Conservation (phyloP, 1,140 invertebrate species). For the Archegozetes longisetosus region DNA sequence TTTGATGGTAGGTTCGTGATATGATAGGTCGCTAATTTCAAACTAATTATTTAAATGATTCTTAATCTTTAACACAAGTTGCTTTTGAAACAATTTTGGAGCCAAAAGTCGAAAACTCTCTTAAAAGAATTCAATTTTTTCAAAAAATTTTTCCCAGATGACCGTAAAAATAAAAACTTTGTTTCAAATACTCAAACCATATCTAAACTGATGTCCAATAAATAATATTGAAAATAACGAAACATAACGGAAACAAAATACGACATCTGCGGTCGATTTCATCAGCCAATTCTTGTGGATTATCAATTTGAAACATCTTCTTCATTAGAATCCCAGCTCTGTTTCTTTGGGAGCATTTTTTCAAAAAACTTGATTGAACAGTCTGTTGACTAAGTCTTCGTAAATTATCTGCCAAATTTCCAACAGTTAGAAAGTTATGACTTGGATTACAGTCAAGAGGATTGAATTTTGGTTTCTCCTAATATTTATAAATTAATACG, state of each 20-base stretch:
- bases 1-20: too few relatives aligned
- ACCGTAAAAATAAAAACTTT: background rate
- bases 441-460: background rate
- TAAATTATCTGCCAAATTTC: background rate
- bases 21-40: too few relatives aligned
- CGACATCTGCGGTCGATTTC: slow-evolving; percentile 18
- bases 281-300: slow-evolving; percentile 15
- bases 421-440: too few relatives aligned
- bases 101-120: too few relatives aligned
- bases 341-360: too few relatives aligned
- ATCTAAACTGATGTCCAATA: slow-evolving; percentile 13
- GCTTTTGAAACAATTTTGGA: too few relatives aligned
- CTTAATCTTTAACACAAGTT: too few relatives aligned
- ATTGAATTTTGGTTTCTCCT: background rate
- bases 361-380: too few relatives aligned
- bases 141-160: background rate
- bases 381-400: background rate
- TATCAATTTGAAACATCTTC: background rate
- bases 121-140: too few relatives aligned
- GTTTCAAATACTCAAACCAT: background rate
- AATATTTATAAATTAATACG: too few relatives aligned
- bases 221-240: slow-evolving; percentile 20
- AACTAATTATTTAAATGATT: too few relatives aligned
- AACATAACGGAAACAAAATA: slow-evolving; percentile 18
- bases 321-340: too few relatives aligned